Percentiles rank a stretch among this genome's conserved stretches.
These are phyloP conservation scores for Porites lobata DNA, from an alignment of 92 coral and sea anemone genomes.

Conservation along the genomic window DNA sequence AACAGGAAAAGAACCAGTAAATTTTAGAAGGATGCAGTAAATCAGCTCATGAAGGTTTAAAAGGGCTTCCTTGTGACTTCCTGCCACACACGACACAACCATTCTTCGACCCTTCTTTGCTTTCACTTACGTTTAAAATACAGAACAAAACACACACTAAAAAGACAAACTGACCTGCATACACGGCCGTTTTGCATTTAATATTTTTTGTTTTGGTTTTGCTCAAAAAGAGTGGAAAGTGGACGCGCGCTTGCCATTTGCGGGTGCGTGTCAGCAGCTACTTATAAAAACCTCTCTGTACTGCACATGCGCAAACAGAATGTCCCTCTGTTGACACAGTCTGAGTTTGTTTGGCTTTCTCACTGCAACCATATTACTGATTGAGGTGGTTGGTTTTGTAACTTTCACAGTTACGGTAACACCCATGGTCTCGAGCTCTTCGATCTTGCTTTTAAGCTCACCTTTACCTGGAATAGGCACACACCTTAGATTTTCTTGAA, in stretches of 20 bases:
- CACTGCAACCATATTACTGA: too few relatives aligned
- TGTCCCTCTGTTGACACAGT: neutral
- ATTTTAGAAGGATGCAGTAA: neutral
- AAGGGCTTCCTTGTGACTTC: conserved; percentile 13
- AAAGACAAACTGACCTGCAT: conserved; percentile 6
- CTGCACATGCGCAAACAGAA: neutral
- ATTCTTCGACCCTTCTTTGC: conserved; percentile 8
- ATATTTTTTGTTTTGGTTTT: conserved; percentile 10
- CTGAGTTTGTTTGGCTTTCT: too few relatives aligned
- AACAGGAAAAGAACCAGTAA: neutral
- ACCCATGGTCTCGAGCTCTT: too few relatives aligned
- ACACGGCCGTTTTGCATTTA: conserved; percentile 3
- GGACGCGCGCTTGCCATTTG: neutral
- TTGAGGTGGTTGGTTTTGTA: too few relatives aligned
- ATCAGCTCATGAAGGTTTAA: neutral
- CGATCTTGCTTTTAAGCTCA: too few relatives aligned
- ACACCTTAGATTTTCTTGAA: too few relatives aligned
- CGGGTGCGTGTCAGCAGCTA: neutral
- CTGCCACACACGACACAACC: conserved; percentile 11
- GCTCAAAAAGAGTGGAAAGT: conserved; percentile 4
- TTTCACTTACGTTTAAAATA: conserved; percentile 6
- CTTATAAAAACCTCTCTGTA: conserved; percentile 2
- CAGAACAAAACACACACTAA: conserved; percentile 13
- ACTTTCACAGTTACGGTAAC: too few relatives aligned
- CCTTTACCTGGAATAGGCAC: too few relatives aligned